These are phyloP conservation scores for Achatina immaculata DNA, from an alignment of 1,140 invertebrate genomes.

Conservation along the genomic window DNA sequence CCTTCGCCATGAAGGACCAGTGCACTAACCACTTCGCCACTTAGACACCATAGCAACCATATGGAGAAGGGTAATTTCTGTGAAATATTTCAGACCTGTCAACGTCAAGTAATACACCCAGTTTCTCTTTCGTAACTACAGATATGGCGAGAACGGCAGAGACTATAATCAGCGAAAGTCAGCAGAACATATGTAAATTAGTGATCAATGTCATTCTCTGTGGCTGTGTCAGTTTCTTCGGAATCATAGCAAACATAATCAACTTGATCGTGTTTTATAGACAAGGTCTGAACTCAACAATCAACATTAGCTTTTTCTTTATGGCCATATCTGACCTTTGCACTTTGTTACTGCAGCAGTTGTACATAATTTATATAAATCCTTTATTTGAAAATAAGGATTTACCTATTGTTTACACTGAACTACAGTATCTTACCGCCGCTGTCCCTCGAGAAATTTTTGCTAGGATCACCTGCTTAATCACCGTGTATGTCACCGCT, in stretches of 20 bases:
- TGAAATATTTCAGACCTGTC: too few relatives aligned
- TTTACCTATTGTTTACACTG: neutral
- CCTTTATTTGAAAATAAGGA: neutral
- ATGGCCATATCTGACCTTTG: neutral
- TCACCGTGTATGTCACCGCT: neutral
- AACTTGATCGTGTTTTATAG: conserved; percentile 2
- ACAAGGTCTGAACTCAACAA: neutral
- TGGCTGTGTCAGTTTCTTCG: neutral
- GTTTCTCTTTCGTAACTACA: too few relatives aligned
- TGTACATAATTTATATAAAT: neutral
- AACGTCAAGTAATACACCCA: too few relatives aligned
- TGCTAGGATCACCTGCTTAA: neutral
- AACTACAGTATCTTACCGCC: neutral
- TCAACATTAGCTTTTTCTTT: neutral
- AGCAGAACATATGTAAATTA: neutral
- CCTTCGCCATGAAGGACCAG: too few relatives aligned
- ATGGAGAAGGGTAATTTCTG: too few relatives aligned
- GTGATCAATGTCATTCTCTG: neutral
- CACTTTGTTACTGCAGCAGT: neutral
- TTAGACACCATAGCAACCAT: too few relatives aligned
- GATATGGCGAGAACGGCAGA: neutral
- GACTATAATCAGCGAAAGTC: neutral
- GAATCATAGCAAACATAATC: neutral
- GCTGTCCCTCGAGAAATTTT: neutral
- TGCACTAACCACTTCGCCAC: too few relatives aligned